Conservation (phyloP, 2,113 vertebrate genomes). For the Ceyx margarethae region DNA sequence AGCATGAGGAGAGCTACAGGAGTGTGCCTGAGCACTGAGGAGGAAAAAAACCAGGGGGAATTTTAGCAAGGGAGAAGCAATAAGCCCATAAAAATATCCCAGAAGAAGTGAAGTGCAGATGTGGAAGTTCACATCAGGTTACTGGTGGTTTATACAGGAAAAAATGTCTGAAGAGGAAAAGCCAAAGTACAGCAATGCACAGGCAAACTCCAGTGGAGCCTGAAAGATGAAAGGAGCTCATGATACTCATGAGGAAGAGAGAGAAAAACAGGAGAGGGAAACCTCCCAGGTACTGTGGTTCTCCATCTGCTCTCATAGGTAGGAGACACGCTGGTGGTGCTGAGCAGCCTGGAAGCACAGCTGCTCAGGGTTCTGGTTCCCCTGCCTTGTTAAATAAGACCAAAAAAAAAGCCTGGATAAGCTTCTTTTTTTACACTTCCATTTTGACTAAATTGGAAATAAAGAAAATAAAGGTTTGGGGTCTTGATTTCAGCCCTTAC, state of each 20-base stretch:
- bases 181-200: neutral
- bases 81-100: neutral
- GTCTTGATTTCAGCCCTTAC: neutral
- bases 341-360: slow-evolving; percentile 6
- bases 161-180: neutral
- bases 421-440: neutral
- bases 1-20: neutral
- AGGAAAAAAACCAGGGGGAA: neutral
- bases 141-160: neutral
- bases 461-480: neutral
- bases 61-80: neutral
- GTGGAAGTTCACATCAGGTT: neutral
- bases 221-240: neutral
- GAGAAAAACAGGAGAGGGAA: neutral
- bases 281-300: neutral
- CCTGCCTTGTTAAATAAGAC: neutral
- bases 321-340: neutral
- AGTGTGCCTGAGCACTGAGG: neutral
- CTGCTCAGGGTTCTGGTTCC: neutral
- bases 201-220: neutral
- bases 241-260: neutral
- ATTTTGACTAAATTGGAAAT: neutral
- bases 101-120: neutral
- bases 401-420: neutral
- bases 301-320: slow-evolving; percentile 2